Conservation (phyloP, 1,140 invertebrate species). For the Monochamus saltuarius region DNA sequence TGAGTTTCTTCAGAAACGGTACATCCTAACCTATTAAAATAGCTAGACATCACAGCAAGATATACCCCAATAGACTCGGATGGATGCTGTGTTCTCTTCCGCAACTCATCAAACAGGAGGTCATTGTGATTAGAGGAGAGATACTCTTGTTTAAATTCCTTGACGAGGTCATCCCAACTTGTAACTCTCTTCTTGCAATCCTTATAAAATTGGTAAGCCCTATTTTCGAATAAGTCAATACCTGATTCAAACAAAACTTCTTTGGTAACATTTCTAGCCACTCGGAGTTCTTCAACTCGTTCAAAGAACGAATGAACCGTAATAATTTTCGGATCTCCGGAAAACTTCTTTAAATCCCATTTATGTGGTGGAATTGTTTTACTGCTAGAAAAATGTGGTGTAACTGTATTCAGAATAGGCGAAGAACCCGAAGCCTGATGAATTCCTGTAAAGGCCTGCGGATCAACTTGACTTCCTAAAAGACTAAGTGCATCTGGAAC, state of each 20-base stretch:
- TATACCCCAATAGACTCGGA: constrained; percentile 20
- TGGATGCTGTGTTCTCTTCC: constrained; percentile 12
- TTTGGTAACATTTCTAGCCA: constrained; percentile 12
- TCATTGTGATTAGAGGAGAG: constrained; percentile 23
- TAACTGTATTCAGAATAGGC: no score
- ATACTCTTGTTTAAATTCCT: constrained; percentile 25
- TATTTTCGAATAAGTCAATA: constrained; percentile 19
- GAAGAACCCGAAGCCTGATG: no score
- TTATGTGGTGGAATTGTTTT: no score
- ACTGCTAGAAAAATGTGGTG: no score
- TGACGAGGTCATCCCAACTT: constrained; percentile 23
- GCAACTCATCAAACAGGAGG: constrained; percentile 27
- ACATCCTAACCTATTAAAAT: constrained; percentile 13
- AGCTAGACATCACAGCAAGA: constrained; percentile 17
- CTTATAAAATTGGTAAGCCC: constrained; percentile 31
- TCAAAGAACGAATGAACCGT: constrained; percentile 20
- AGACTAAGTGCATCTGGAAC: no score
- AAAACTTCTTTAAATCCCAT: no score
- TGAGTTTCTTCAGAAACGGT: constrained; percentile 13
- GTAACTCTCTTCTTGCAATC: constrained; percentile 12
- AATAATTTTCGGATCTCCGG: no score
- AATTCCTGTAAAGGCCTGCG: no score
- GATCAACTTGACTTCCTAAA: no score
- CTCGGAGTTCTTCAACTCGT: constrained; percentile 7
- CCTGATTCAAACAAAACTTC: constrained; percentile 17